Evolutionary conservation across 2,888 invertebrate genomes (phyloP).

Genomic region (Lasioglossum malachurum): DNA sequence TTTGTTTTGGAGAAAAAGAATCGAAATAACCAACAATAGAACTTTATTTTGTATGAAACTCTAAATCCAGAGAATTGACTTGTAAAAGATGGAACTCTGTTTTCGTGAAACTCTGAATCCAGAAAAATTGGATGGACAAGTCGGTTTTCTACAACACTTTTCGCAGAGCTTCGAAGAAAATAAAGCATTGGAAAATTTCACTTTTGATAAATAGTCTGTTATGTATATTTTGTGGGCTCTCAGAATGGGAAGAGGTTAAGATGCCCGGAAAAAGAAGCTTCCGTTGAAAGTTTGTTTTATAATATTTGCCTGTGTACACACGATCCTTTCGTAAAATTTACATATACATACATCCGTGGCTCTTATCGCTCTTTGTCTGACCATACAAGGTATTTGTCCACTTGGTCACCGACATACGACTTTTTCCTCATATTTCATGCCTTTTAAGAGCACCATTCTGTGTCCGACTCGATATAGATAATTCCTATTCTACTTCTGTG

Average conservation of each 20-base stretch:
- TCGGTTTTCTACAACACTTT: neutral
- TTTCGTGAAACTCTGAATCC: neutral
- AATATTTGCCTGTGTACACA: neutral
- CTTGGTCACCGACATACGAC: neutral
- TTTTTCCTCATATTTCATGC: neutral
- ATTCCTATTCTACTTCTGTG: neutral
- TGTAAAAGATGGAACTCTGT: neutral
- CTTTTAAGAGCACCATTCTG: neutral
- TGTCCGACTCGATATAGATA: neutral
- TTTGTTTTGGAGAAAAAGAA: neutral
- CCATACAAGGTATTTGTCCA: neutral
- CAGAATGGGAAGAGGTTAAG: neutral
- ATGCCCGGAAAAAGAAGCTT: neutral
- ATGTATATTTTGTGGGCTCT: neutral
- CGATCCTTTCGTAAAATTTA: neutral
- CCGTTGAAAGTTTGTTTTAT: neutral
- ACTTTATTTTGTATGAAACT: neutral
- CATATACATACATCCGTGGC: neutral
- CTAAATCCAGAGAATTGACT: neutral
- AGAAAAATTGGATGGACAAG: neutral
- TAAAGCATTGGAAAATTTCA: neutral
- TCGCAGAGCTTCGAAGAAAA: neutral
- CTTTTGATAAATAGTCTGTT: neutral
- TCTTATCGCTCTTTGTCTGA: neutral
- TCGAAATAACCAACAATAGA: neutral